Conservation (phyloP, 2,113 vertebrate genomes). For the Propithecus coquereli region DNA sequence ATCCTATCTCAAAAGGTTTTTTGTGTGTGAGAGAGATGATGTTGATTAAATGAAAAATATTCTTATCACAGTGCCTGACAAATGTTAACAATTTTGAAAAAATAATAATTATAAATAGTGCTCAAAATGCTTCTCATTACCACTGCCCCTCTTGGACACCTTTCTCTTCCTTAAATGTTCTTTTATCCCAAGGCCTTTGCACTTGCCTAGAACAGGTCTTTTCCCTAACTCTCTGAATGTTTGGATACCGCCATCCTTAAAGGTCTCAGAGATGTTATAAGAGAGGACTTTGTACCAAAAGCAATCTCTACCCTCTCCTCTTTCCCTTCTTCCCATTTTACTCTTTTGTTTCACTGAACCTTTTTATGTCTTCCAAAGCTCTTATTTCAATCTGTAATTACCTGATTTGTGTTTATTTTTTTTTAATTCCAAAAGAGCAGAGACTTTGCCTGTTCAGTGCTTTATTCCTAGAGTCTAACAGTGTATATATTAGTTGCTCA, state of each 20-base stretch:
- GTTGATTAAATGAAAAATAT: not conserved
- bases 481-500: not conserved
- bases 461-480: not conserved
- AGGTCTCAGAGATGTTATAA: not conserved
- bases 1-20: not conserved
- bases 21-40: not conserved
- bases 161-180: not conserved
- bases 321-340: not conserved
- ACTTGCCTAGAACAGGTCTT: not conserved
- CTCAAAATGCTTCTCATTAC: not conserved
- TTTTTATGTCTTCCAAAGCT: not conserved
- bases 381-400: not conserved
- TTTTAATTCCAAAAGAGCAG: not conserved
- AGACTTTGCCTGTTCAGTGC: not conserved
- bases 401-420: not conserved
- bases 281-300: not conserved
- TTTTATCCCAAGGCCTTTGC: not conserved
- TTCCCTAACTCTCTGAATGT: not conserved
- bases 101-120: not conserved
- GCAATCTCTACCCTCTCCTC: not conserved
- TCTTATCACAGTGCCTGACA: not conserved
- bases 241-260: not conserved
- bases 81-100: not conserved
- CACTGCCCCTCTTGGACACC: not conserved
- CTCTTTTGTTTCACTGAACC: not conserved